phyloP scores from a whole-genome alignment of 2,113 vertebrate species.

The Brachyistius frenatus region DNA sequence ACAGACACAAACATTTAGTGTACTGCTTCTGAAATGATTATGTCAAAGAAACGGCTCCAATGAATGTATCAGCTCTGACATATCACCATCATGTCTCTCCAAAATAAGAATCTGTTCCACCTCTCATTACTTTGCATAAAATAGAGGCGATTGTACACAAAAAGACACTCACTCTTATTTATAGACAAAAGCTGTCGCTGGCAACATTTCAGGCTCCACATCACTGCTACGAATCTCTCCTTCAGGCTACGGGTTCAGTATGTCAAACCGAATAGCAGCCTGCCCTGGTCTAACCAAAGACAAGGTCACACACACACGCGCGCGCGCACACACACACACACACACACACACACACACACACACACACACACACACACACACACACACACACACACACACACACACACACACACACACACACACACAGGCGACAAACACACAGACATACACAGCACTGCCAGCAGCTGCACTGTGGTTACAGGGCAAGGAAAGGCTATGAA shows the following conservation, averaged over 20 bases:
- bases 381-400: slow-evolving; percentile 29
- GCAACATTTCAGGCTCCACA: slow-evolving; percentile 36
- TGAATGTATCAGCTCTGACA: slow-evolving; percentile 9
- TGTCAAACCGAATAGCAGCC: slow-evolving; percentile 54
- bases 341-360: slow-evolving; percentile 30
- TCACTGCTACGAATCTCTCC: slow-evolving; percentile 47
- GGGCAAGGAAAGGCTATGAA: slow-evolving; percentile 44
- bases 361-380: slow-evolving; percentile 31
- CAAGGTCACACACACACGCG: slow-evolving; percentile 67
- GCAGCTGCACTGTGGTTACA: slow-evolving; percentile 57
- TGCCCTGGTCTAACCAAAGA: slow-evolving; percentile 50
- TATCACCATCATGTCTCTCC: not conserved
- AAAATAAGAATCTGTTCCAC: not conserved
- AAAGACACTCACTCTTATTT: slow-evolving; percentile 25
- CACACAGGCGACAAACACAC: slow-evolving; percentile 24
- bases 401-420: slow-evolving; percentile 31
- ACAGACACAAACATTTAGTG: no score
- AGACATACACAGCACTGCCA: slow-evolving; percentile 29
- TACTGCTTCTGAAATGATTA: not conserved
- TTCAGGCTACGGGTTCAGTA: slow-evolving; percentile 53
- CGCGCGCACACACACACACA: slow-evolving; percentile 28
- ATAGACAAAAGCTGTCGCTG: slow-evolving; percentile 21
- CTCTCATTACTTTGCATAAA: slow-evolving; percentile 3
- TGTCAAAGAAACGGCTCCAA: not conserved
- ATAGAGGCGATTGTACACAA: not conserved